phyloP scores from a whole-genome alignment of 2,797 vertebrate genomes.

The Falco berigora region DNA sequence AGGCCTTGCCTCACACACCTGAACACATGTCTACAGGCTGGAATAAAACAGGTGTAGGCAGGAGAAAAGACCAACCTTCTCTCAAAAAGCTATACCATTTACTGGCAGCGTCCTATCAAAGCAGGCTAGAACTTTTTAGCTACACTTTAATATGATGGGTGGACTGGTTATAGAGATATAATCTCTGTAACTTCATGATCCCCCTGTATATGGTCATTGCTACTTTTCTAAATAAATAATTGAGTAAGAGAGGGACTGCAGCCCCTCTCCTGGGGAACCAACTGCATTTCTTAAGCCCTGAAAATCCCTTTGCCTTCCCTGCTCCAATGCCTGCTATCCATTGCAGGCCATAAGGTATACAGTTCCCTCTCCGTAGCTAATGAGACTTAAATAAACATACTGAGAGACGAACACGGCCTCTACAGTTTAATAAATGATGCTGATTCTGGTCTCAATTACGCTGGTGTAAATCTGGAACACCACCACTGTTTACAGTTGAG shows the following conservation, averaged over 20 bases:
- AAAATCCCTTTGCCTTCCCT: slow-evolving; percentile 27
- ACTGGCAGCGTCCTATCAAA: background rate
- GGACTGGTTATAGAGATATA: background rate
- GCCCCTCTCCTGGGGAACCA: background rate
- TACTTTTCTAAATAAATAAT: background rate
- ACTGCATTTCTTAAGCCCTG: background rate
- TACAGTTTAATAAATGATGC: slow-evolving; percentile 59
- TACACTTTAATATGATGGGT: background rate
- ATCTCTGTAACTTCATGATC: background rate
- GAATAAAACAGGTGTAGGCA: background rate
- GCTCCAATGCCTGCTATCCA: background rate
- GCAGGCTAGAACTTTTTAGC: background rate
- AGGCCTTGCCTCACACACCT: background rate
- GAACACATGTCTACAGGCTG: background rate
- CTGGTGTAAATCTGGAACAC: slow-evolving; percentile 45
- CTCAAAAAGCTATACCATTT: background rate
- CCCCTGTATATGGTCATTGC: background rate
- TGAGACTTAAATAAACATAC: slow-evolving; percentile 63
- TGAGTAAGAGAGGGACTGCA: background rate
- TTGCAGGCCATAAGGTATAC: slow-evolving; percentile 41
- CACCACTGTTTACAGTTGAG: background rate
- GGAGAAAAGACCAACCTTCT: background rate
- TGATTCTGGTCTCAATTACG: slow-evolving; percentile 38
- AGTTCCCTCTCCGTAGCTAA: slow-evolving; percentile 45
- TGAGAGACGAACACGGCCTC: slow-evolving; percentile 28